Base-by-base conservation (phyloP, 2,888 invertebrate species). In the Melanophora roralis region DNA sequence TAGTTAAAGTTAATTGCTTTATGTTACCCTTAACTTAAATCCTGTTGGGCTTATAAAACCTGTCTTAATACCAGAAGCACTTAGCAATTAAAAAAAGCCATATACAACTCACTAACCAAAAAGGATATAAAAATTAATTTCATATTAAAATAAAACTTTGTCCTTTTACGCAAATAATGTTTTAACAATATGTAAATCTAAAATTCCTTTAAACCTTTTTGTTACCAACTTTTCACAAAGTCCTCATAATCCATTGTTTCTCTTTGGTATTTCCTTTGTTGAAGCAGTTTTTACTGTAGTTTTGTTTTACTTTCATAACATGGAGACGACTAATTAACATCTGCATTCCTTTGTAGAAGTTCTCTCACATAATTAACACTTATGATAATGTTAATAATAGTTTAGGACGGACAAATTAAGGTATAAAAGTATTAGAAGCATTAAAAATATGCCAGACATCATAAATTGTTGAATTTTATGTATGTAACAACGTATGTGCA, bases 311-410 rank as follows among this genome's bases (percentile, higher is more conserved):
- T 51, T 23, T 43, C 32, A 43, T 60, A 23, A 67, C 51, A 67
- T 75, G 67, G 16, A 53, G 51, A 68, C 23, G 74, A 60, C 67
- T 75, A 68, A 75, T 75, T 75, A 75, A 67, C 75, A 75, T 75
- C 53, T 75, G 75, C 67, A 75, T 60, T 68, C 45, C 36, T 75
- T 68, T 64, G 64, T 51, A 71, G 8, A 49, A 71, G 49, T 57
- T 65, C 65, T 74, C 75, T 45, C 69, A 69, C 75, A 79, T 75
- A 79, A 79, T 79, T 75, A 79, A 75, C 79, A 75, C 79, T 75
- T 75, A 73, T 73, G 75, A 60, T 71, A 79, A 71, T 57, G 53
- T 40, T 71, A 67, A 43, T 49, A 60, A 27, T 49, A 14, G 53
- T 5, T n/a, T 34, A 51, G 59, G 38, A 69, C 49, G 27, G 59